These are phyloP conservation scores for Eurypyga helias DNA, from an alignment of 2,113 vertebrate species.

Conservation along the genomic window DNA sequence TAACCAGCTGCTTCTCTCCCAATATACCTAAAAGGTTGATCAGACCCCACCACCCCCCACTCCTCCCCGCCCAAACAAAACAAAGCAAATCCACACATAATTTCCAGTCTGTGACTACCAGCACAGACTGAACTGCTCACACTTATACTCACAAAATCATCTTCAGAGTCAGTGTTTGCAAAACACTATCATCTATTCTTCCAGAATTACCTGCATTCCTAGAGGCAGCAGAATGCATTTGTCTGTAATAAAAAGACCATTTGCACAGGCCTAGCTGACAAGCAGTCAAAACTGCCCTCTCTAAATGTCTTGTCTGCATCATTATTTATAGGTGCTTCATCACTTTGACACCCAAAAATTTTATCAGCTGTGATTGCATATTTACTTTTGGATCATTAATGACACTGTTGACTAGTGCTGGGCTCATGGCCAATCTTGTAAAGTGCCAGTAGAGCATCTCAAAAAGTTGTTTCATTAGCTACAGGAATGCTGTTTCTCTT, in stretches of 20 bases:
- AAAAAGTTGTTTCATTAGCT: not conserved
- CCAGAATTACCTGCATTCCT: not conserved
- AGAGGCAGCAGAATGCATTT: constrained; percentile 6
- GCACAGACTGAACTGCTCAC: not conserved
- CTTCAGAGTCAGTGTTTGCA: not conserved
- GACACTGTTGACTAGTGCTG: constrained; percentile 35
- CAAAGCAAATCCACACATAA: not conserved
- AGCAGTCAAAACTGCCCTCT: constrained; percentile 38
- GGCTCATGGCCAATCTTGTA: constrained; percentile 46
- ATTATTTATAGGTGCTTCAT: constrained; percentile 61
- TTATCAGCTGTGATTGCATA: constrained; percentile 47
- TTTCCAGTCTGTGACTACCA: not conserved
- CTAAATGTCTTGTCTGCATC: constrained; percentile 44
- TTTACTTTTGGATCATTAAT: constrained; percentile 59
- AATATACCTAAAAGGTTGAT: no score
- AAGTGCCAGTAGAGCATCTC: constrained; percentile 22
- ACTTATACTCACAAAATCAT: not conserved
- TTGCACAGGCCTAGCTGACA: not conserved
- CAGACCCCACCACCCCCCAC: no score
- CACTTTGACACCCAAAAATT: constrained; percentile 54
- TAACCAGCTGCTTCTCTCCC: not conserved
- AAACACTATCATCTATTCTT: not conserved
- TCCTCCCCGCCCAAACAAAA: no score
- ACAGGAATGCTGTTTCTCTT: not conserved
- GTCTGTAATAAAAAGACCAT: constrained; percentile 25